phyloP scores from a whole-genome alignment of 2,113 vertebrate species.

The Callaeas wilsoni region DNA sequence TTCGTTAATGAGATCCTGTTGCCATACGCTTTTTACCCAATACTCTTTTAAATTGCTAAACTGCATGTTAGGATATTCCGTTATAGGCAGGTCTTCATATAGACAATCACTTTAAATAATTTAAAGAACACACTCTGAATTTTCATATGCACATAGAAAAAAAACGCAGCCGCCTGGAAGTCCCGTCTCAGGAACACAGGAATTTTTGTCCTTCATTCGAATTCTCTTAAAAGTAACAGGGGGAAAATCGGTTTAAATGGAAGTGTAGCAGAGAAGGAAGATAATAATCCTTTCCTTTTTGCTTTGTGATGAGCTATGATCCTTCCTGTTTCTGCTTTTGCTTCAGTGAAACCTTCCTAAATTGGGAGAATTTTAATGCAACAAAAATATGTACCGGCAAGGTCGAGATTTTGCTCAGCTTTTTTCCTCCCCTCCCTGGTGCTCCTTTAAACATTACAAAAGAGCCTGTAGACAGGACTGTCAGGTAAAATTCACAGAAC shows the following conservation, averaged over 20 bases:
- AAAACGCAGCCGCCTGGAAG: background rate
- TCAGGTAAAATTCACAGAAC: constrained; percentile 69
- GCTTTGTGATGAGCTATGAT: background rate
- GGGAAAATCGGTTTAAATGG: background rate
- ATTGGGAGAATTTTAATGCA: constrained; percentile 38
- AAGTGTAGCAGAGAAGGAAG: background rate
- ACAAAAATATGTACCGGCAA: constrained; percentile 30
- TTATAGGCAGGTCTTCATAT: background rate
- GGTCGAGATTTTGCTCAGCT: constrained; percentile 34
- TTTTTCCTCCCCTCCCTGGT: constrained; percentile 38
- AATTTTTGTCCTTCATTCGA: background rate
- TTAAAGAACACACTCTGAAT: background rate
- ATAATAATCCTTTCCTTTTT: background rate
- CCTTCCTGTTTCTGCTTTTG: constrained; percentile 7
- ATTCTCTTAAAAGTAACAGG: background rate
- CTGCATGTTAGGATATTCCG: background rate
- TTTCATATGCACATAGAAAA: background rate
- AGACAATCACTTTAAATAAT: background rate
- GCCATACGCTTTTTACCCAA: background rate
- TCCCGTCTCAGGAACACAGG: background rate
- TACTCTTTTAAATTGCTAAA: constrained; percentile 26
- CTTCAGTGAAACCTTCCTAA: constrained; percentile 37
- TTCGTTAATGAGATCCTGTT: constrained; percentile 56
- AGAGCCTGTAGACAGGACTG: constrained; percentile 55
- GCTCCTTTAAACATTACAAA: constrained; percentile 62